Evolutionary conservation across 2,888 invertebrate species (phyloP), one percentile per base, ranked within the genome.

Genomic region (Craniophora ligustri): DNA sequence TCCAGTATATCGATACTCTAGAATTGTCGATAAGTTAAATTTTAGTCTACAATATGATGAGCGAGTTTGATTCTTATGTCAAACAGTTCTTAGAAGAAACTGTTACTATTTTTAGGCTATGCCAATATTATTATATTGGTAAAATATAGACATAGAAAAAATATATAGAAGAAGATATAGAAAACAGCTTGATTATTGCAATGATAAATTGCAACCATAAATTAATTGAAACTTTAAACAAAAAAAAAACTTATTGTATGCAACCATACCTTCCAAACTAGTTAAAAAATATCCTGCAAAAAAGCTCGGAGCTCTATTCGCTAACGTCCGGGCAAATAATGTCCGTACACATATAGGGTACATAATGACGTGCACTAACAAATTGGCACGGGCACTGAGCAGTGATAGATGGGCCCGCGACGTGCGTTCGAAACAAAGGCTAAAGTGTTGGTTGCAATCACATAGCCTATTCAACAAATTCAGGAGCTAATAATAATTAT

Each of bases 371-470:
- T 79, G 75, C 74, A 82, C 80, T 86, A 86, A 89, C 87, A 87
- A 89, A 90, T 89, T 87, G 85, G 86, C 85, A 76, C 79, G 77
- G 72, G 75, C 78, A 59, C 67, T 76, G 82, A 86, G 80, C 86
- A 79, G 84, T 91, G 90, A 91, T 91, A 84, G 89, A 92, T 91
- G 87, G 78, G 73, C 67, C 62, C 67, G 75, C 81, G 84, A 86
- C 85, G 86, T 85, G 86, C 79, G 80, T 75, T 81, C 80, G 79
- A 87, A 91, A 91, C 91, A 91, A 91, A 89, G 87, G 83, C 81
- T 82, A 84, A 85, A 89, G 88, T 87, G 89, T 86, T 88, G 84
- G 85, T 83, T 85, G 88, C 88, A 91, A 91, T 90, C 87, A 88
- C 83, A 86, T 76, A 78, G 85, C 79, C 87, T 89, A 90, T 90